phyloP scores from a whole-genome alignment of 2,113 vertebrate species.

The Zosterops pallidus region DNA sequence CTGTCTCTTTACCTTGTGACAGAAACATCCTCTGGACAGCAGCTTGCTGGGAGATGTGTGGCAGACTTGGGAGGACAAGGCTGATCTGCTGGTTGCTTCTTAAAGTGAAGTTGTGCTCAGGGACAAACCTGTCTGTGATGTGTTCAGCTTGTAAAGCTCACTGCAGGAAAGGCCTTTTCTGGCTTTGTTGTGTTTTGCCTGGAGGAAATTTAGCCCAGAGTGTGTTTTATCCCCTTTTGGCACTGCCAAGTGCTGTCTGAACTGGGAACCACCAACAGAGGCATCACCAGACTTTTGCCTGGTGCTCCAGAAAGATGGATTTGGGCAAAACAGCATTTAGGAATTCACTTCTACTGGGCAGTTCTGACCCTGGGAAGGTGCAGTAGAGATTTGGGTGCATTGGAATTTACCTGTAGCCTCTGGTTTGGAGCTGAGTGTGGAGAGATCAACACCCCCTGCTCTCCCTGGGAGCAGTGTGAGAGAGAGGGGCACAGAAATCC shows the following conservation, averaged over 20 bases:
- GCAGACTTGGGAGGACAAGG: constrained; percentile 30
- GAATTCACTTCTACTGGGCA: background rate
- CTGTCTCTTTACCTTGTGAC: background rate
- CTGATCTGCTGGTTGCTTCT: background rate
- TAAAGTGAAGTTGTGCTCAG: background rate
- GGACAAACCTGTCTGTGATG: background rate
- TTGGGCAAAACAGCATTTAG: background rate
- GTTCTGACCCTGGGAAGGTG: background rate
- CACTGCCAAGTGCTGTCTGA: background rate
- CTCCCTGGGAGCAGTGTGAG: rapidly evolving
- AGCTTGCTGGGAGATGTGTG: constrained; percentile 71
- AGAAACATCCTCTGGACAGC: constrained; percentile 60
- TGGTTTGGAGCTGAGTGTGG: background rate
- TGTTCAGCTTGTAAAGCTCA: background rate
- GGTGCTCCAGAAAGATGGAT: background rate
- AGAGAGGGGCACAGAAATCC: background rate
- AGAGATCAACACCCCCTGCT: background rate
- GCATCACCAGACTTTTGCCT: rapidly evolving
- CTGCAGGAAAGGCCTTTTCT: background rate
- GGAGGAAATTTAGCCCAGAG: background rate
- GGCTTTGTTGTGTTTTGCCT: background rate
- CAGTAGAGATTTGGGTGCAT: background rate
- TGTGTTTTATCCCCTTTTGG: background rate
- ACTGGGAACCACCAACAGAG: background rate
- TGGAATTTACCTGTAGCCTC: background rate